Evolutionary conservation across 2,113 vertebrate species (phyloP).

Genomic region (Python bivittatus): DNA sequence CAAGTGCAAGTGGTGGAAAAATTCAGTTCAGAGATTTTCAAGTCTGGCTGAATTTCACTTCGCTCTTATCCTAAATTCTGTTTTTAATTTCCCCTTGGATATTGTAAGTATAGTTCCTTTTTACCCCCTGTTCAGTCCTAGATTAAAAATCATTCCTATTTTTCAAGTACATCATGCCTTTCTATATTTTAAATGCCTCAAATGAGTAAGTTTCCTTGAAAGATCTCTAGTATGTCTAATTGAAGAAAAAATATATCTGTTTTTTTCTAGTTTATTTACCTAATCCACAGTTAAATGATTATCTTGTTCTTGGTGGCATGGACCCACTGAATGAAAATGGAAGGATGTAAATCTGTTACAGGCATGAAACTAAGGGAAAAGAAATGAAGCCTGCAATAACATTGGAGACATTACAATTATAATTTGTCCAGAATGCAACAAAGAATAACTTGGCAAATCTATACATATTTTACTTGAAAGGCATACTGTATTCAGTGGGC

Average conservation of each 20-base stretch:
- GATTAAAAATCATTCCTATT: not conserved
- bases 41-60: no score
- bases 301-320: not conserved
- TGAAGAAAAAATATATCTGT: not conserved
- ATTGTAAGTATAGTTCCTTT: not conserved
- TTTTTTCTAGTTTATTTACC: not conserved
- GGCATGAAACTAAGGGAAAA: not conserved
- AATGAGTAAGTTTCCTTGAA: not conserved
- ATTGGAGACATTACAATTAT: not conserved
- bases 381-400: not conserved
- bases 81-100: not conserved
- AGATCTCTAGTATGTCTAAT: not conserved
- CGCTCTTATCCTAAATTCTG: not conserved
- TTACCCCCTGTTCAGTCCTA: not conserved
- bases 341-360: not conserved
- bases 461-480: not conserved
- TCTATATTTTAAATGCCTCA: not conserved
- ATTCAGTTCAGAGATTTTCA: no score
- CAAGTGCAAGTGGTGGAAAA: not conserved
- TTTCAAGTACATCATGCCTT: not conserved
- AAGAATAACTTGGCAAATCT: not conserved
- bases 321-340: not conserved
- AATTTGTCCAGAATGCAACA: not conserved
- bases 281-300: not conserved
- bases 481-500: not conserved